Base-by-base conservation (phyloP, 2,797 vertebrate genomes). In the Phrynocephalus forsythii region DNA sequence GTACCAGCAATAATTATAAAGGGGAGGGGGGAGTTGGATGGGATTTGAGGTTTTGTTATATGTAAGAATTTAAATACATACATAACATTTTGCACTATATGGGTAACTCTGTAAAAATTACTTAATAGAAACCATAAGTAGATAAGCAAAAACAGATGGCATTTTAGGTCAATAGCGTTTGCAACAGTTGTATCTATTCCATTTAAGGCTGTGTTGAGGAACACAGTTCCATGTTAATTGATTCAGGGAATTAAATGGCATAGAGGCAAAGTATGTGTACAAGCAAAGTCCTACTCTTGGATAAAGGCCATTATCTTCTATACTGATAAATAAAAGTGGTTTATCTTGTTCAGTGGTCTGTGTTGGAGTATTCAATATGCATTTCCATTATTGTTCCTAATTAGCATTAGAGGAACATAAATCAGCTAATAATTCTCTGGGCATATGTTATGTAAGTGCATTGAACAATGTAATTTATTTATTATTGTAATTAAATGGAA, bases 341-440 rank as follows among this genome's bases (percentile, higher is more conserved):
- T 3, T 79, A 83, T 56, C 48, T 88, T 50, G 69, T 82, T 92
- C 87, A 82, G 15, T 88, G 10, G 10, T 50, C 1, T 50, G 60
- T 5, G 28, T 92, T 87, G 13, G 15, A 88, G 77, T 79, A 18
- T 69, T 20, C 50, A 63, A 60, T 85, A 22, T 73, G 82, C 1
- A 33, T 30, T 8, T 68, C 15, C 89, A 28, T 89, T 5, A 11
- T 52, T 13, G 2, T 68, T 71, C 33, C 71, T 9, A 80, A 84
- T 75, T 86, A 20, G 75, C 76, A 60, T 68, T 82, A 68, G 87
- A 84, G 83, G 48, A 87, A 28, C 71, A 82, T 86, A 75, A 90
- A 91, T 91, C 87, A 28, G 44, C 0, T 94, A 84, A 71, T 22
- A 48, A 26, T 82, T 90, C 66, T 90, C 18, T 56, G n/a, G 44